Evolutionary conservation across 2,113 vertebrate genomes (phyloP).

Genomic region (Columbina picui): DNA sequence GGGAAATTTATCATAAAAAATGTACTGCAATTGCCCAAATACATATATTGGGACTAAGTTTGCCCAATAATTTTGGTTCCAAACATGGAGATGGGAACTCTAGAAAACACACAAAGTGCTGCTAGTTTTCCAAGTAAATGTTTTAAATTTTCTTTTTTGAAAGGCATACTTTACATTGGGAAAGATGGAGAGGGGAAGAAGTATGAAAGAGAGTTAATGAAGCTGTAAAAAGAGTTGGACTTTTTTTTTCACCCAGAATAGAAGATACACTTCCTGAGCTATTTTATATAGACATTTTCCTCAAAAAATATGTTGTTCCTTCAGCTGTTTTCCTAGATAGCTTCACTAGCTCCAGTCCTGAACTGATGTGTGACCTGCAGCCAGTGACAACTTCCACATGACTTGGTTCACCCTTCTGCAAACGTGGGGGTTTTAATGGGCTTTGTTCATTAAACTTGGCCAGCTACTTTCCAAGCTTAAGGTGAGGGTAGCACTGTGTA

Average conservation of each 20-base stretch:
- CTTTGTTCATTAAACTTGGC: not conserved
- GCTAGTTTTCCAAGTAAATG: not conserved
- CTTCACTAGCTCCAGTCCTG: not conserved
- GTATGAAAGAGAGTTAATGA: not conserved
- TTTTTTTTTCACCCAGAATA: not conserved
- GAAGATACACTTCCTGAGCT: not conserved
- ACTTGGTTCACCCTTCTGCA: not conserved
- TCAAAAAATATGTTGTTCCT: accelerated
- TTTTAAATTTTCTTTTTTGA: not conserved
- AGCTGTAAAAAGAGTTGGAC: not conserved
- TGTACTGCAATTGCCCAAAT: not conserved
- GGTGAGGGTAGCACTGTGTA: not conserved
- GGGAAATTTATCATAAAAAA: not conserved
- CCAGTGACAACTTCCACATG: not conserved
- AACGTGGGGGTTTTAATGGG: not conserved
- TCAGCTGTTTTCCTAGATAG: not conserved
- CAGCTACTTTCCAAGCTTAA: not conserved
- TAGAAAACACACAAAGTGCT: not conserved
- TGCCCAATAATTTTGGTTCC: not conserved
- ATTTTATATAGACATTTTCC: not conserved
- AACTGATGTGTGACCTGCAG: not conserved
- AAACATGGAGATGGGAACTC: not conserved
- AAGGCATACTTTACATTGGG: not conserved
- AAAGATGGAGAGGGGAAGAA: not conserved
- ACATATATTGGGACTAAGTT: not conserved